Evolutionary conservation across 2,797 vertebrate species (phyloP), one percentile per base, ranked within the genome.

Genomic region (Mormyrus hasselquistii): DNA sequence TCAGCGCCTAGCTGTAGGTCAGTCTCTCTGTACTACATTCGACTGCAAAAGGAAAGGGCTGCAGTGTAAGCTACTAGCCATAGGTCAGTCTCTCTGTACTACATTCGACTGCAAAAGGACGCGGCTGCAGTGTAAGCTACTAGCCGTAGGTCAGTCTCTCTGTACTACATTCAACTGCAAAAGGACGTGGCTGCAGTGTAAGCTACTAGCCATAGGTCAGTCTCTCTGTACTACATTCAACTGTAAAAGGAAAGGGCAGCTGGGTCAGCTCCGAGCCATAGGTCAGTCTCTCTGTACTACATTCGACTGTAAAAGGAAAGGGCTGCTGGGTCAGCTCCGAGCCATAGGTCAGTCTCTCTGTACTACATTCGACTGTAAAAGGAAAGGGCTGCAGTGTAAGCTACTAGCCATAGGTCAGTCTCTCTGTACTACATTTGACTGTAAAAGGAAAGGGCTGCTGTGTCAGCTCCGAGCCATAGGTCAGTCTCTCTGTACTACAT

Each of bases 121-220:
- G 25, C 25, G 25, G 25, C 25, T 29, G 25, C 25, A 29, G 25
- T 29, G 25, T 29, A 29, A 29, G 25, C 25, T 29, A 29, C 25
- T 29, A 29, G 25, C 25, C 25, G 1, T 29, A 29, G 25, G 25
- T 29, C 25, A 29, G 25, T 29, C 25, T 29, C 25, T 29, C 25
- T 29, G 25, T 29, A 29, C 25, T 29, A 29, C 25, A 29, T 29
- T 29, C 25, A 1, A 29, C 25, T 29, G 25, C 25, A 29, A 29
- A 29, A 97, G 98, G 92, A 97, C 97, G 2, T 98, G 98, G 91
- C 93, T 99, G 59, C 95, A 99, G 90, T 97, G 98, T 90, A 98
- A 99, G 14, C 98, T 99, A 65, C 95, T 98, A 93, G 98, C 98
- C 16, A 97, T 97, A 92, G 98, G 98, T 99, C 93, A 52, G 62